A percentile compares a stretch with the other conserved stretches of the same genome.
These are phyloP conservation scores for Drosophila oshimai DNA, from an alignment of 1,140 invertebrate species.

Conservation along the genomic window DNA sequence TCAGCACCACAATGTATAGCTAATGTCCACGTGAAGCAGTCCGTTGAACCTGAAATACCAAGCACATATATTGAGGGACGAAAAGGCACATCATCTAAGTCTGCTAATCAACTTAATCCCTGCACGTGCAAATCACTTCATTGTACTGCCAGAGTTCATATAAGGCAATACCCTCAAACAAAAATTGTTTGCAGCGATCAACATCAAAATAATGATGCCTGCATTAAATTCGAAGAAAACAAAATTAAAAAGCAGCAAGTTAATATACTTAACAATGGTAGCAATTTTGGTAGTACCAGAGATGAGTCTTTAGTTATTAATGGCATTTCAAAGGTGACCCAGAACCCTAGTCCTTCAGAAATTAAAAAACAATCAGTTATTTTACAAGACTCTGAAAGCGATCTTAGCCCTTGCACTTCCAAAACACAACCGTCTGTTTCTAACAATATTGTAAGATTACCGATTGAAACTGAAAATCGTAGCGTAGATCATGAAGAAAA, in stretches of 20 bases:
- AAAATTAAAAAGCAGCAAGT: background rate
- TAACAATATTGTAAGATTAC: background rate
- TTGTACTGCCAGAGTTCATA: constrained; percentile 7
- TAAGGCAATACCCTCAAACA: background rate
- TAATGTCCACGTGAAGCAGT: constrained; percentile 8
- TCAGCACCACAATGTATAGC: background rate
- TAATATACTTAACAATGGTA: too few relatives aligned
- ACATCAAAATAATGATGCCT: background rate
- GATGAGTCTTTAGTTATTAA: background rate
- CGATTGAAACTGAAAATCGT: background rate
- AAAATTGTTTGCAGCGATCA: background rate
- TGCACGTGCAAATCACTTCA: background rate
- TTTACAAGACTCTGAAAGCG: background rate
- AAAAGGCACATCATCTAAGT: background rate
- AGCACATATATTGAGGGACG: background rate
- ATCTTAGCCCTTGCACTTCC: background rate
- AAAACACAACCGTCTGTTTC: too few relatives aligned
- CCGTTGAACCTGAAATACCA: background rate
- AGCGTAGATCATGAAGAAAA: background rate
- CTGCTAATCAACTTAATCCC: background rate
- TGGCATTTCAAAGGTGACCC: background rate
- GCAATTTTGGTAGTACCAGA: background rate
- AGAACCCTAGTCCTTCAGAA: background rate
- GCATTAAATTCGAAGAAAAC: background rate
- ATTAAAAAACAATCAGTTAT: background rate